These are phyloP conservation scores for Paracyclopina nana DNA, from an alignment of 1,140 invertebrate species.

Conservation along the genomic window DNA sequence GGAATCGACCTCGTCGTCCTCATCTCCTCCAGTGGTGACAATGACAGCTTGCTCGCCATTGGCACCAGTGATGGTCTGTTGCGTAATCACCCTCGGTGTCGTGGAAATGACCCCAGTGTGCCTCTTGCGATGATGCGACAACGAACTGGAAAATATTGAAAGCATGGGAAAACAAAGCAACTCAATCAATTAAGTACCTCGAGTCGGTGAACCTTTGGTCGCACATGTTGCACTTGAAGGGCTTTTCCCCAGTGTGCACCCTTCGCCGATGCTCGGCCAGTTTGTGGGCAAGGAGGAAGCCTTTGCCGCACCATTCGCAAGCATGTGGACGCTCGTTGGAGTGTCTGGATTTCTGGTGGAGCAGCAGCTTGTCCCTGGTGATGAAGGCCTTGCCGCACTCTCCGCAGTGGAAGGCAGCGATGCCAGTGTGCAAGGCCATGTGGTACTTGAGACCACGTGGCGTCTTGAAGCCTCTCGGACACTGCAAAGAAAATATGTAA, in stretches of 20 bases:
- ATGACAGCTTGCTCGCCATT: too few species aligned
- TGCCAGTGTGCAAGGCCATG: not conserved
- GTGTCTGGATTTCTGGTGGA: constrained; percentile 17
- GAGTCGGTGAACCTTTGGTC: constrained; percentile 8
- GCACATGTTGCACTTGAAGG: constrained; percentile 23
- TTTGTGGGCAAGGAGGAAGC: constrained; percentile 20
- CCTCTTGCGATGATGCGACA: constrained; percentile 4
- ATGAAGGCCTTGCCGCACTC: constrained; percentile 6
- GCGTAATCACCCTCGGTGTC: too few species aligned
- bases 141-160: too few species aligned
- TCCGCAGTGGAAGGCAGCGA: not conserved
- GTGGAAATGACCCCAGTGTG: not conserved
- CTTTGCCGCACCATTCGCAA: constrained; percentile 20
- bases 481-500: too few species aligned
- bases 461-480: not conserved
- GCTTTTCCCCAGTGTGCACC: constrained; percentile 23
- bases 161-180: too few species aligned
- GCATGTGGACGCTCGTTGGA: constrained; percentile 22
- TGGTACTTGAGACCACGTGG: constrained; percentile 9
- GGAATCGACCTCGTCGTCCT: too few species aligned
- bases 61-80: too few species aligned
- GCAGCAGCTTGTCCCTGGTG: constrained; percentile 5
- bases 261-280: constrained; percentile 20
- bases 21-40: too few species aligned
- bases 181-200: too few species aligned